Base-by-base conservation (phyloP, 2,888 invertebrate species). In the Orchesellides sinensis region DNA sequence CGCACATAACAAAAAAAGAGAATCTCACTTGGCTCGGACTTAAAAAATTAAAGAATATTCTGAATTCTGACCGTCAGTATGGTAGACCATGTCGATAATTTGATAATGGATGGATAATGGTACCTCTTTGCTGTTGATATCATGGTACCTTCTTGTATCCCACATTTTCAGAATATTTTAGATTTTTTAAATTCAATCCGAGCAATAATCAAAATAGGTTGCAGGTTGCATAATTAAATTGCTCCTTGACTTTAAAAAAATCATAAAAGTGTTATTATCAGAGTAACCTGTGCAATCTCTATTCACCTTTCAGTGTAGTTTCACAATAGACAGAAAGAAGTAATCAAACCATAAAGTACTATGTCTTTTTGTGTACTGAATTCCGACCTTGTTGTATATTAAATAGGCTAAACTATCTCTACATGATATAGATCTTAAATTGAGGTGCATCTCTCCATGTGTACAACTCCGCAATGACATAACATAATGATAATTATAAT, bases 271-370 rank as follows among this genome's bases (percentile, higher is more conserved):
- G 66, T 66, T 66, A 47, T 66, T 66, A 66, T 66, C 49, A 66
- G 49, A 59, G 61, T 45, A 72, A 70, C 70, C n/a, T 54, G 72
- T 72, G 72, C 72, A 72, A 61, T 61, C 72, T 45, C 27, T 59
- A 61, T 61, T 59, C 40, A 61, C 61, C 72, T 72, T 72, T 45
- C 47, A 40, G 19, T 19, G n/a, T 17, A 52, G 21, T 52, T 52
- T 52, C 17, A 52, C 52, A 52, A 52, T 52, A 10, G 8, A 52
- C 19, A 52, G 52, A 19, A 10, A 2, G n/a, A 47, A 49, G 1
- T 32, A 32, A 32, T 5, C 14, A n/a, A 35, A 8, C 5, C 4
- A 8, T 49, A 32, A 35, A 63, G 27, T 63, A 21, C 8, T 4
- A 56, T 32, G 63, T n/a, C n/a, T 63, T 21, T 63, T 35, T 35